Evolutionary conservation across 2,797 vertebrate species (phyloP).

Genomic region (Phrynocephalus vlangalii): DNA sequence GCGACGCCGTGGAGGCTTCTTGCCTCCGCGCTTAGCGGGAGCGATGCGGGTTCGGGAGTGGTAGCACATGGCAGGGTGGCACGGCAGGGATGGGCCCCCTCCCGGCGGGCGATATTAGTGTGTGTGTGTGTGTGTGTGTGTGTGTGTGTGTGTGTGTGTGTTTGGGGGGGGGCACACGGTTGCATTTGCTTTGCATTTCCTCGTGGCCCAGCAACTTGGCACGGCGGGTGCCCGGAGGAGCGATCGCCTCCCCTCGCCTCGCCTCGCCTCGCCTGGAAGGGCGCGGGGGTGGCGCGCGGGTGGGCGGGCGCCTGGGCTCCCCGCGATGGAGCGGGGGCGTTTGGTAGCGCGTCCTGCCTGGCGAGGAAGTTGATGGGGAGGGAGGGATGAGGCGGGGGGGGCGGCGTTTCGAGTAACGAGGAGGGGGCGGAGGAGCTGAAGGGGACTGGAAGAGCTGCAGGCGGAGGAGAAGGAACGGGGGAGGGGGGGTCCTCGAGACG

Average conservation of each 20-base stretch:
- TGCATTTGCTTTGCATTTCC: neutral
- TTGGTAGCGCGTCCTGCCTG: neutral
- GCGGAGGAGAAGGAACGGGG: neutral
- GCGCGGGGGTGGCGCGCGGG: neutral
- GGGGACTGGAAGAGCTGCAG: neutral
- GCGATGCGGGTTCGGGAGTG: neutral
- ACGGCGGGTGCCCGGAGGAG: too few relatives aligned
- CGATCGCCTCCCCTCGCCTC: neutral
- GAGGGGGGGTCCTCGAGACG: neutral
- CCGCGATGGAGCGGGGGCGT: neutral
- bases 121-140: too few relatives aligned
- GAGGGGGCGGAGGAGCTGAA: neutral
- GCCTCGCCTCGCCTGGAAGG: neutral
- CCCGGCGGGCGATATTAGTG: too few relatives aligned
- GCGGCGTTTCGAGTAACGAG: neutral
- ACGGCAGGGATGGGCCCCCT: neutral
- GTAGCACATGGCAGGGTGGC: slow-evolving; percentile 5
- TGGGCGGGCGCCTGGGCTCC: neutral
- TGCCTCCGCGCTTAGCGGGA: too few relatives aligned
- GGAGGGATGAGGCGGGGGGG: too few relatives aligned
- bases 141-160: too few relatives aligned
- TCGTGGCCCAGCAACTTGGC: too few relatives aligned
- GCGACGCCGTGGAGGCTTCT: too few relatives aligned
- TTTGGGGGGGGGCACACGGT: neutral
- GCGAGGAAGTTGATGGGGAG: neutral